Evolutionary conservation across 1,140 invertebrate species (phyloP), one percentile per base, ranked within the genome.

Genomic region (Augochlora pura): DNA sequence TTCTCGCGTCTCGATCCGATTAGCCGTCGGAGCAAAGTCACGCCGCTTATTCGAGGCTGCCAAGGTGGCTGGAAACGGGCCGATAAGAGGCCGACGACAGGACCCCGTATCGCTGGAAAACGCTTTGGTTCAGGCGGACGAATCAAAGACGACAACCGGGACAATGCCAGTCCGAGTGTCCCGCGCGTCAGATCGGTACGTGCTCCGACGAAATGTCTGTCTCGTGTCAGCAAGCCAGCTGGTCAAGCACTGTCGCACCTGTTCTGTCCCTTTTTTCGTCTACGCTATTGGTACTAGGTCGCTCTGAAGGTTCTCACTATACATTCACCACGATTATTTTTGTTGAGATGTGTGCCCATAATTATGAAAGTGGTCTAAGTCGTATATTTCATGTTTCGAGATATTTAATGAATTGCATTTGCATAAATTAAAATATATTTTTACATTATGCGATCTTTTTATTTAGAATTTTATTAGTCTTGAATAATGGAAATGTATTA

Each of bases 1-100:
- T 79, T 79, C 74, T 79, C 77, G 54, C 82, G 73, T 71, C 72
- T 65, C 73, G 63, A 87, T 87, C 84, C 81, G 78, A 86, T 87
- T 86, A 87, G 80, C 54, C 66, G 65, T 39, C 52, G 77, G 68
- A 68, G 79, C 81, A 75, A 87, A 83, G 78, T 83, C 81, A 77
- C 46, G 64, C 73, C 60, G 71, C 72, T 83, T 75, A 87, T 81
- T 87, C 73, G 84, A 80, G 23, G 65, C 74, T 77, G 72, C 75
- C 80, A 76, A 68, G 70, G 78, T 79, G 83, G 81, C 83, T 85
- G 83, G 81, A 66, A 83, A 68, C 70, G 59, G 64, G 66, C 75
- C 70, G 85, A 88, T 82, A 86, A 84, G 77, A 52, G 59, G 21
- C 8, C 66, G 52, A 18, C 80, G 69, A 74, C 86, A 74, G 65